Percentiles rank a stretch among this genome's conserved stretches.
Evolutionary conservation across 2,113 vertebrate species (phyloP).

Genomic region (Saguinus midas): DNA sequence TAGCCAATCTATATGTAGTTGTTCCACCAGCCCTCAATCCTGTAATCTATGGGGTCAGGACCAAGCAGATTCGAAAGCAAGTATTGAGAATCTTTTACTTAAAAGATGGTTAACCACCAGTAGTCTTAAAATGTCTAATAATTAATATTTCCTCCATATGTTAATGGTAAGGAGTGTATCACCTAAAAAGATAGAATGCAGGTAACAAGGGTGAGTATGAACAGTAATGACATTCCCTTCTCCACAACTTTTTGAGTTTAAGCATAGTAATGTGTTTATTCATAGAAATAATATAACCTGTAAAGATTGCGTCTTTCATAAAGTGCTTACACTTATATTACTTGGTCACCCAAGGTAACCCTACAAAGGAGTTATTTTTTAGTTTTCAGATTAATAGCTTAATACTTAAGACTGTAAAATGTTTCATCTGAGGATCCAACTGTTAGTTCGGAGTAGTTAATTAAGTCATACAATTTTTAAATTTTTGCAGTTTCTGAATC

Average conservation of each 20-base stretch:
- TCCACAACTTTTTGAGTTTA: neutral
- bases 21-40: slow-evolving; percentile 69
- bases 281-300: neutral
- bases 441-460: neutral
- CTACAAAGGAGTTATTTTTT: neutral
- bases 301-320: neutral
- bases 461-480: neutral
- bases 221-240: neutral
- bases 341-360: neutral
- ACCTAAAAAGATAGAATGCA: neutral
- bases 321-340: neutral
- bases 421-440: neutral
- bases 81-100: neutral
- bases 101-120: neutral
- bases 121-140: neutral
- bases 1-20: slow-evolving; percentile 67
- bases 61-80: neutral
- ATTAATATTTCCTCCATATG: neutral
- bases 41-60: slow-evolving; percentile 71
- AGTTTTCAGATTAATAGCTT: neutral
- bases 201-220: neutral
- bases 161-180: neutral
- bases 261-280: neutral
- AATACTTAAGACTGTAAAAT: neutral
- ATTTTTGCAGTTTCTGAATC: neutral